A percentile compares a stretch with the other conserved stretches of the same genome.
Evolutionary conservation across 1,140 invertebrate species (phyloP).

Genomic region (Caenorhabditis brenneri): DNA sequence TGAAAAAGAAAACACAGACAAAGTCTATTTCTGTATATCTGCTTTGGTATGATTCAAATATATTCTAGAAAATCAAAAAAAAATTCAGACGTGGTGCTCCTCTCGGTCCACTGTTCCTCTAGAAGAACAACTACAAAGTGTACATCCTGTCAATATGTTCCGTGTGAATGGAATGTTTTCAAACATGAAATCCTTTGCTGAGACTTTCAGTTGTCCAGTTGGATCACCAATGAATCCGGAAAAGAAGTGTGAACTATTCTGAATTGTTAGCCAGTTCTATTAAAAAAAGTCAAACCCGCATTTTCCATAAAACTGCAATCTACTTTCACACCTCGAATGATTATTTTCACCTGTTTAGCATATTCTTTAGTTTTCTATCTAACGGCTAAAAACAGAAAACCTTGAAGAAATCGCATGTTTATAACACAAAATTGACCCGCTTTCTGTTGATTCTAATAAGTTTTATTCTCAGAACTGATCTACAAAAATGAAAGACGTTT

Average conservation of each 20-base stretch:
- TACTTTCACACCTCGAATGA: no score
- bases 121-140: neutral
- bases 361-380: no score
- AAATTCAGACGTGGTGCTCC: neutral
- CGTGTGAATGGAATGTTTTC: conserved; percentile 74
- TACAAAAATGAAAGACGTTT: no score
- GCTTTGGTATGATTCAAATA: no score
- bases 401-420: no score
- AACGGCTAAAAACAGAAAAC: no score
- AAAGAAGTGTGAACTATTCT: neutral
- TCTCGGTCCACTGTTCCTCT: neutral
- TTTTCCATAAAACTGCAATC: no score
- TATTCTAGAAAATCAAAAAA: no score
- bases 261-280: neutral
- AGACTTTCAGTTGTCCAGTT: conserved; percentile 73
- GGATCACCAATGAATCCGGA: conserved; percentile 61
- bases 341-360: no score
- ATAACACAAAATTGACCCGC: no score
- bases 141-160: conserved; percentile 69
- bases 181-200: conserved; percentile 74
- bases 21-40: neutral
- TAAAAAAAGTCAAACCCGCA: neutral
- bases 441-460: no score
- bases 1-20: neutral
- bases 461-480: no score